Conservation (phyloP, 2,113 vertebrate genomes). For the Aspidoscelis tigris region DNA sequence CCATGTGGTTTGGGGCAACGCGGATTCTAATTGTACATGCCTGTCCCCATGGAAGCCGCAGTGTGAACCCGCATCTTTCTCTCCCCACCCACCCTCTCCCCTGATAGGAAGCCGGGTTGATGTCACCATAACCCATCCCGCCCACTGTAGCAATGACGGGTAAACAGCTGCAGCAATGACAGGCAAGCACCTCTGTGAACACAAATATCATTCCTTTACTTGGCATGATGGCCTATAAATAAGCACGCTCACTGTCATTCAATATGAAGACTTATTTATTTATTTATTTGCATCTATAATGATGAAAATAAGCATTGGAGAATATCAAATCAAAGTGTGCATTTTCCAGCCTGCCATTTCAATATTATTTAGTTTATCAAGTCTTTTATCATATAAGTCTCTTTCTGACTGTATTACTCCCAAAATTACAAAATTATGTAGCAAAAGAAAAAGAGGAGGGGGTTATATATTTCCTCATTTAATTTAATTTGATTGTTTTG, state of each 20-base stretch:
- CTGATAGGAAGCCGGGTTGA: too few relatives aligned
- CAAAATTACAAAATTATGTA: background rate
- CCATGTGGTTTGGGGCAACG: too few relatives aligned
- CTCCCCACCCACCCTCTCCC: too few relatives aligned
- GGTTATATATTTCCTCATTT: background rate
- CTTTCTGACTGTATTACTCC: background rate
- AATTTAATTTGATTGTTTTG: background rate
- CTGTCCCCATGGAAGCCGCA: too few relatives aligned
- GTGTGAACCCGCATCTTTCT: too few relatives aligned
- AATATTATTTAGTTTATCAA: too few relatives aligned
- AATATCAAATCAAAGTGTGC: background rate
- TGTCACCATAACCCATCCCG: too few relatives aligned
- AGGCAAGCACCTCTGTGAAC: too few relatives aligned
- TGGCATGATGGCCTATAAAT: too few relatives aligned
- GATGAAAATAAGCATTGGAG: background rate
- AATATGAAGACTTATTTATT: background rate
- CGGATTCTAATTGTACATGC: too few relatives aligned
- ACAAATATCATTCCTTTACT: background rate
- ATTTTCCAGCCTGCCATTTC: background rate
- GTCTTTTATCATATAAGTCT: background rate
- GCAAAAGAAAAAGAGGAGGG: background rate
- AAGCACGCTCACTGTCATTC: background rate
- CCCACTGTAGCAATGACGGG: too few relatives aligned
- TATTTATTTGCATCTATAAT: background rate
- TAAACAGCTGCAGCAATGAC: too few relatives aligned